phyloP scores from a whole-genome alignment of 2,113 vertebrate genomes.

The Orcinus orca region DNA sequence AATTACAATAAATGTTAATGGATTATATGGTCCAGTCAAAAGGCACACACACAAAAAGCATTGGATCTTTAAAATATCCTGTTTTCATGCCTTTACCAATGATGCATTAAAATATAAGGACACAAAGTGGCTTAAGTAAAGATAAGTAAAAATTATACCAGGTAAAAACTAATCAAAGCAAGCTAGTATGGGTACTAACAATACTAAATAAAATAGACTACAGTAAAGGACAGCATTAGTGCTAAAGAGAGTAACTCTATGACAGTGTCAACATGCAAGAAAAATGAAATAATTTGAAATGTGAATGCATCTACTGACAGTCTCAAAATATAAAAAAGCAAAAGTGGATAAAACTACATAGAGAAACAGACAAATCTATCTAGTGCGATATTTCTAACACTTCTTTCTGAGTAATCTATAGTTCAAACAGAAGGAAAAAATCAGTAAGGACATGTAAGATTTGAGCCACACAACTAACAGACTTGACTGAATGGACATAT shows the following conservation, averaged over 20 bases:
- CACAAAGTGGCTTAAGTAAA: background rate
- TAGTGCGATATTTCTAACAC: background rate
- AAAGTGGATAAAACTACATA: background rate
- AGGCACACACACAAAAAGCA: background rate
- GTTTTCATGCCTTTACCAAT: background rate
- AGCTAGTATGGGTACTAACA: background rate
- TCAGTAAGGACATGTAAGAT: background rate
- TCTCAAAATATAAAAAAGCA: background rate
- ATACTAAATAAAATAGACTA: background rate
- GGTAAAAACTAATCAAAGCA: background rate
- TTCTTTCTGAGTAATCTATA: background rate
- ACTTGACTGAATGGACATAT: background rate
- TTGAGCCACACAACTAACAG: background rate
- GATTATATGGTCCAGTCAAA: background rate
- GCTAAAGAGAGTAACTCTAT: background rate
- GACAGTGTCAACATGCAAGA: background rate
- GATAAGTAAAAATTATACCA: background rate
- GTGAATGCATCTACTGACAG: background rate
- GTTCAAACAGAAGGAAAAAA: background rate
- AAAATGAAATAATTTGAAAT: background rate
- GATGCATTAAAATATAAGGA: background rate
- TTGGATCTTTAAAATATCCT: background rate
- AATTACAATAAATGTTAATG: background rate
- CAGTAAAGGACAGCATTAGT: background rate
- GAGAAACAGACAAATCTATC: background rate